These are phyloP conservation scores for Cylloceria caligata DNA, from an alignment of 2,888 invertebrate genomes.

Conservation along the genomic window DNA sequence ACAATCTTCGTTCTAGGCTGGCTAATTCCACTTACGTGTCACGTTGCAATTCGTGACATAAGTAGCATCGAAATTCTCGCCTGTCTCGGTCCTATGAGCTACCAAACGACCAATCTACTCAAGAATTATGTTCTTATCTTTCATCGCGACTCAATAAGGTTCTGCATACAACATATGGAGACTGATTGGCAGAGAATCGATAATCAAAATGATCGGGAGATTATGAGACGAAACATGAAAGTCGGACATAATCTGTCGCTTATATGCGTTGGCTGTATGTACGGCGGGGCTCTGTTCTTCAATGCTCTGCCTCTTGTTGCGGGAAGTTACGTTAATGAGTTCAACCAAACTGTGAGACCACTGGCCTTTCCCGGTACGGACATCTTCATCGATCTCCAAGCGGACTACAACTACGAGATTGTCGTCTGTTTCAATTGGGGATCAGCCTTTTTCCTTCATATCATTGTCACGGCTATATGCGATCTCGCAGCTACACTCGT, in stretches of 20 bases:
- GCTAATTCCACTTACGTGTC: neutral
- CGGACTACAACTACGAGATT: slow-evolving; percentile 71
- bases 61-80: slow-evolving; percentile 17
- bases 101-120: slow-evolving; percentile 33
- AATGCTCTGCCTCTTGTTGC: slow-evolving; percentile 64
- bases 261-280: slow-evolving; percentile 73
- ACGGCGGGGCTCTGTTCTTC: slow-evolving; percentile 69
- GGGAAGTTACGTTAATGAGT: slow-evolving; percentile 49
- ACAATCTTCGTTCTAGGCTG: slow-evolving; percentile 3
- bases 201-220: slow-evolving; percentile 26
- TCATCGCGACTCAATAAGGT: slow-evolving; percentile 18
- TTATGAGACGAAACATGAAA: slow-evolving; percentile 35
- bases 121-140: slow-evolving; percentile 49
- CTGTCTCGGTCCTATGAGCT: slow-evolving; percentile 31
- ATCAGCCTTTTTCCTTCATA: slow-evolving; percentile 57
- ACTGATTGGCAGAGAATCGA: slow-evolving; percentile 45
- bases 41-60: neutral
- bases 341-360: slow-evolving; percentile 63
- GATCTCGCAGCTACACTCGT: slow-evolving; percentile 71
- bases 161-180: slow-evolving; percentile 42
- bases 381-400: slow-evolving; percentile 60
- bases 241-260: slow-evolving; percentile 55
- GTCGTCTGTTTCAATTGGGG: slow-evolving; percentile 66
- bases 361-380: slow-evolving; percentile 60
- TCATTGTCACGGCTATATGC: slow-evolving; percentile 66